Conservation (phyloP, 2,113 vertebrate species). For the Spheniscus mendiculus region DNA sequence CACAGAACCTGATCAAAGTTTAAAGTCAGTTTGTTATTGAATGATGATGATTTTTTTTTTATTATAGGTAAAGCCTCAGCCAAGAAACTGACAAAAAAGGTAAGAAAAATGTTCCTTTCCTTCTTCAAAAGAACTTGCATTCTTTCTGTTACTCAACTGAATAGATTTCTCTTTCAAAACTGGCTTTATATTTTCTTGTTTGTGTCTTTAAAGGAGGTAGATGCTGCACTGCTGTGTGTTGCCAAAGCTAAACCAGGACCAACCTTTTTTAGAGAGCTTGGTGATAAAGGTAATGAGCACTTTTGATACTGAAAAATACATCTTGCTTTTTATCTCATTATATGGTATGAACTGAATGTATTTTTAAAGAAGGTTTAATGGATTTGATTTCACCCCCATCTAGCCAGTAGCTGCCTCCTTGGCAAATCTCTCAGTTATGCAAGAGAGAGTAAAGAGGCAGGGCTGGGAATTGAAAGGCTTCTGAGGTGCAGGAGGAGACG, state of each 20-base stretch:
- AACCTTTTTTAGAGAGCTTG: conserved; percentile 89
- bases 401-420: background rate
- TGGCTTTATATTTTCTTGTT: conserved; percentile 35
- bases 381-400: background rate
- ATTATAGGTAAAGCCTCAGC: conserved; percentile 75
- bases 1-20: conserved; percentile 61
- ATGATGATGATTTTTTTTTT: conserved; percentile 26
- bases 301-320: background rate
- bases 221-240: conserved; percentile 75
- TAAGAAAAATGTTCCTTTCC: conserved; percentile 50
- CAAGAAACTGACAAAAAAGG: conserved; percentile 79
- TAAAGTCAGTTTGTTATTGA: conserved; percentile 55
- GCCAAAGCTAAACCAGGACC: conserved; percentile 77
- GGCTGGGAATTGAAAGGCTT: background rate
- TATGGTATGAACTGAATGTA: background rate
- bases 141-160: conserved; percentile 36
- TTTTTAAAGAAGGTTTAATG: background rate
- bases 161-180: conserved; percentile 30
- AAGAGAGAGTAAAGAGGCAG: background rate
- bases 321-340: conserved; percentile 1
- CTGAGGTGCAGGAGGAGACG: background rate
- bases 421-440: background rate
- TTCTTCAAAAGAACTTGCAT: conserved; percentile 43
- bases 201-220: conserved; percentile 83
- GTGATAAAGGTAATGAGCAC: conserved; percentile 85